phyloP scores from a whole-genome alignment of 1,140 invertebrate species.

The Phthorimaea operculella region DNA sequence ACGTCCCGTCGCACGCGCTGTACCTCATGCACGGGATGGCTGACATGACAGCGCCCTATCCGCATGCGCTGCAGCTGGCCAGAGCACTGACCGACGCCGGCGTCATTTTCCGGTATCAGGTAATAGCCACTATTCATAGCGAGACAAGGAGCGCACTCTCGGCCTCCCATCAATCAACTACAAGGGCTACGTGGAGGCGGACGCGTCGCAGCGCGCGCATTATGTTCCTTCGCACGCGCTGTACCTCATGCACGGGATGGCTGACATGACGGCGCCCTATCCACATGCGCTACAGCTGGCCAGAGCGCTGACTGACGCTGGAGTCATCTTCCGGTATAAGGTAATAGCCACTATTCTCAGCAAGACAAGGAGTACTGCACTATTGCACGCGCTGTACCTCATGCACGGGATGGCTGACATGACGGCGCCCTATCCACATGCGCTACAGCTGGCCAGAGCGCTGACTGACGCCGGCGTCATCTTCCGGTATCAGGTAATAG shows the following conservation, averaged over 20 bases:
- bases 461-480: constrained; percentile 87
- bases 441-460: constrained; percentile 86
- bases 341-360: no score
- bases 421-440: constrained; percentile 93
- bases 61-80: constrained; percentile 89
- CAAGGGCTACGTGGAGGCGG: constrained; percentile 92
- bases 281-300: constrained; percentile 91
- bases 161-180: constrained; percentile 89
- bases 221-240: constrained; percentile 87
- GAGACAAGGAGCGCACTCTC: constrained; percentile 90
- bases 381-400: constrained; percentile 87
- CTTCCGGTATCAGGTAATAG: constrained; percentile 93
- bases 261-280: constrained; percentile 91
- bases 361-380: no score
- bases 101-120: constrained; percentile 92
- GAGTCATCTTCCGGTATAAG: constrained; percentile 91
- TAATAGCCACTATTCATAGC: no score
- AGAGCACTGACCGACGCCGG: constrained; percentile 86
- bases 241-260: constrained; percentile 90
- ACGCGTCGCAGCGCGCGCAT: constrained; percentile 86
- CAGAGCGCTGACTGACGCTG: constrained; percentile 84
- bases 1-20: constrained; percentile 86
- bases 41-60: constrained; percentile 92
- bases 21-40: constrained; percentile 91
- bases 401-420: constrained; percentile 92